Evolutionary conservation across 1,140 invertebrate species (phyloP).

Genomic region (Ephestia elutella): DNA sequence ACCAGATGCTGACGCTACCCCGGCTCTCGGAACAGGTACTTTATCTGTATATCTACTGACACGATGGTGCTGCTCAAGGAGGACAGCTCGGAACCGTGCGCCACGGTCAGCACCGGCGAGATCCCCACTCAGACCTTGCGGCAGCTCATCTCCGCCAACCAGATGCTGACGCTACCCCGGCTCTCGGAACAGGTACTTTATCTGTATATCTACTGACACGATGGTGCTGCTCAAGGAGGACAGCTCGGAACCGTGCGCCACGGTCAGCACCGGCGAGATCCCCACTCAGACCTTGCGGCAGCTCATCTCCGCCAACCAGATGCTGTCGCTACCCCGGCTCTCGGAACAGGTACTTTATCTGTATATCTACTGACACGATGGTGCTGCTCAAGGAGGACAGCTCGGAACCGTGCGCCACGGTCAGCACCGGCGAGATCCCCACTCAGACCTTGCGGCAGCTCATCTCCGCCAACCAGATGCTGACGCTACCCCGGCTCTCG

Average conservation of each 20-base stretch:
- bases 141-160: constrained; percentile 91
- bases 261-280: constrained; percentile 91
- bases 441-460: constrained; percentile 90
- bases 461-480: constrained; percentile 90
- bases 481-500: constrained; percentile 90
- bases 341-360: constrained; percentile 94
- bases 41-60: too few species aligned
- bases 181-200: constrained; percentile 93
- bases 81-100: constrained; percentile 85
- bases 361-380: constrained; percentile 91
- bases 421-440: constrained; percentile 92
- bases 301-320: constrained; percentile 91
- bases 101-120: constrained; percentile 91
- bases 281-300: constrained; percentile 90
- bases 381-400: constrained; percentile 94
- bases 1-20: constrained; percentile 92
- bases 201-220: too few species aligned
- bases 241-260: constrained; percentile 85
- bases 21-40: constrained; percentile 92
- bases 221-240: constrained; percentile 95
- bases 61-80: constrained; percentile 94
- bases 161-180: constrained; percentile 90
- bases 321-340: constrained; percentile 89
- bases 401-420: constrained; percentile 85
- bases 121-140: constrained; percentile 90